Evolutionary conservation across 2,797 vertebrate genomes (phyloP).

Genomic region (Melanogrammus aeglefinus): DNA sequence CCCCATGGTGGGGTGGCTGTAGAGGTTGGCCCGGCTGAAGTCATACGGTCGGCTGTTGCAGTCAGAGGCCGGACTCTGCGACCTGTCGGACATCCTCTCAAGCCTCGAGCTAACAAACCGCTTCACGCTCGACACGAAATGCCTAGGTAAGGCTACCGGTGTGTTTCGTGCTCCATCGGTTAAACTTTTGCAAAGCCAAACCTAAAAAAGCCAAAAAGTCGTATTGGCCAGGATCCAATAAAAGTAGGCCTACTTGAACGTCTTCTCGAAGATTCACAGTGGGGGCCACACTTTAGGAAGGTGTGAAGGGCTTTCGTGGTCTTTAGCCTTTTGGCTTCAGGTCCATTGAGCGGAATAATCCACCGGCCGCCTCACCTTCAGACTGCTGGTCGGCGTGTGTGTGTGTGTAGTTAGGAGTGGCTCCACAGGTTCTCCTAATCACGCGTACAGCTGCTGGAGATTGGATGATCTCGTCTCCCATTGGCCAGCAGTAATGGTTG

Average conservation of each 20-base stretch:
- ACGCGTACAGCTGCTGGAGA: constrained; percentile 38
- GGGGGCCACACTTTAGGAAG: not conserved
- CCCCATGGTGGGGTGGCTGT: constrained; percentile 54
- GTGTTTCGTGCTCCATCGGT: too few species aligned
- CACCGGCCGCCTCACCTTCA: not conserved
- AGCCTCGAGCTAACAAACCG: not conserved
- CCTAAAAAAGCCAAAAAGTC: too few species aligned
- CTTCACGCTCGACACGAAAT: not conserved
- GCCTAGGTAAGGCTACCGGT: too few species aligned
- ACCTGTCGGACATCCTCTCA: constrained; percentile 70
- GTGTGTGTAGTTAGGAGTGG: not conserved
- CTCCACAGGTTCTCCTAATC: constrained; percentile 61
- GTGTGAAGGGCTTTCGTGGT: not conserved
- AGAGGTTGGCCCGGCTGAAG: constrained; percentile 65
- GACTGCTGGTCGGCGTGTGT: not conserved
- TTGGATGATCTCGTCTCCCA: constrained; percentile 56
- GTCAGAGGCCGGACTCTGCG: constrained; percentile 65
- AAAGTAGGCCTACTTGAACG: not conserved
- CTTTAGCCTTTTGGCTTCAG: not conserved
- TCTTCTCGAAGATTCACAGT: not conserved
- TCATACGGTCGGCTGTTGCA: constrained; percentile 66
- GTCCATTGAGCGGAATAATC: not conserved
- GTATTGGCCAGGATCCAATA: not conserved
- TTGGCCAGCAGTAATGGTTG: constrained; percentile 80
- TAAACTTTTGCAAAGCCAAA: too few species aligned